Evolutionary conservation across 2,113 vertebrate genomes (phyloP).

Genomic region (Melanostigma gelatinosum): DNA sequence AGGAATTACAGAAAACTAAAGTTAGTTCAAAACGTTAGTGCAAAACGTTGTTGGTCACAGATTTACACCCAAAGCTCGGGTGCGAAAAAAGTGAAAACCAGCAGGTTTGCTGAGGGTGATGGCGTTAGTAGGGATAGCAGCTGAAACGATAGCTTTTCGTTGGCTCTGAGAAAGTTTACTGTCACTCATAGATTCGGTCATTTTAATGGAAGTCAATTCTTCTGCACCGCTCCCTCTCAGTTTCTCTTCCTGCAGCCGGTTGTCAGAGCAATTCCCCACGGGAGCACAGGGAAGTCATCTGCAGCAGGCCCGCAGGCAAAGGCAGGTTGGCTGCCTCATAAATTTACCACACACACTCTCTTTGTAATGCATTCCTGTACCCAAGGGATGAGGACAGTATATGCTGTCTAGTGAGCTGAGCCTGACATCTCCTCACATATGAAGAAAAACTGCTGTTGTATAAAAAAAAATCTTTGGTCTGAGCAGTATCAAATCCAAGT

Average conservation of each 20-base stretch:
- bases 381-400: constrained; percentile 38
- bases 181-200: constrained; percentile 18
- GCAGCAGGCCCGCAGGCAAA: constrained; percentile 54
- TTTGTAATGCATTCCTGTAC: constrained; percentile 57
- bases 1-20: neutral
- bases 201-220: neutral
- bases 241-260: constrained; percentile 29
- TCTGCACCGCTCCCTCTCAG: neutral
- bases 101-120: neutral
- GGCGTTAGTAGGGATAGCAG: neutral
- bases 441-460: constrained; percentile 29
- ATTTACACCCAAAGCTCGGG: neutral
- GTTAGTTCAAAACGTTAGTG: neutral
- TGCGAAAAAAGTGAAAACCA: neutral
- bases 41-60: neutral
- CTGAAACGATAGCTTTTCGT: neutral
- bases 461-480: constrained; percentile 9
- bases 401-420: neutral
- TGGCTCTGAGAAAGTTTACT: neutral
- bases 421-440: constrained; percentile 21
- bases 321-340: constrained; percentile 55
- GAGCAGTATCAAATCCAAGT: constrained; percentile 26
- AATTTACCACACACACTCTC: constrained; percentile 54
- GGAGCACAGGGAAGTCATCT: constrained; percentile 63
- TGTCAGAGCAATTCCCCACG: constrained; percentile 63